Evolutionary conservation across 1,140 invertebrate species (phyloP), one percentile per base, ranked within the genome.

Genomic region (Bombus superbus): DNA sequence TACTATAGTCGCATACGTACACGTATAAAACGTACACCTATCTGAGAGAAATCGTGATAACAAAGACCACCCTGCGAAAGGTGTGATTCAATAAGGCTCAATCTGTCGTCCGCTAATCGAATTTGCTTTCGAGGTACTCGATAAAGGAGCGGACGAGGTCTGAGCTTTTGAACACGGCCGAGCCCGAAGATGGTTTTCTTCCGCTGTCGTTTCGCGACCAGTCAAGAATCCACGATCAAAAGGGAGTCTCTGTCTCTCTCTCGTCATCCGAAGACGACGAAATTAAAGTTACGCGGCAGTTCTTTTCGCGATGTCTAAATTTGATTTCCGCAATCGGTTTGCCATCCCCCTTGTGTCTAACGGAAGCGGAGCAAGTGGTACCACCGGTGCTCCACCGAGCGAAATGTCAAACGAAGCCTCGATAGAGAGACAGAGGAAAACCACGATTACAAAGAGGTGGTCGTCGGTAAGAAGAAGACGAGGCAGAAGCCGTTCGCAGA

Each of bases 31-130:
- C 2, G 9, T 25, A 68, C 15, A 22, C 35, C 9, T 38, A 47
- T 28, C 44, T 8, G 3, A 10, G 75, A 10, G 62, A n/a, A 57
- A 71, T 80, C 66, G 68, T 68, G 83, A 84, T 84, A 84, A 89
- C 83, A 74, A 80, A 89, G 88, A 89, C 85, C 74, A 89, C 86
- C 83, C 86, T 76, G 81, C 62, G 77, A 62, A 64, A 62, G 68
- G 62, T 85, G 81, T 85, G 86, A 91, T 91, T 91, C 90, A 91
- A 91, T 91, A 91, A 89, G 81, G 84, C 71, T 66, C 89, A 73
- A 91, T 87, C 88, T 89, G 88, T 89, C 85, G 77, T 72, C 77
- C 81, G 86, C 84, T 91, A 91, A 91, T 91, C 88, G 90, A 91
- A 91, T 91, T 91, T 81, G 78, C 81, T 83, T 85, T 81, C 40